Evolutionary conservation across 1,140 invertebrate species (phyloP).

Genomic region (Macrobrachium nipponense): DNA sequence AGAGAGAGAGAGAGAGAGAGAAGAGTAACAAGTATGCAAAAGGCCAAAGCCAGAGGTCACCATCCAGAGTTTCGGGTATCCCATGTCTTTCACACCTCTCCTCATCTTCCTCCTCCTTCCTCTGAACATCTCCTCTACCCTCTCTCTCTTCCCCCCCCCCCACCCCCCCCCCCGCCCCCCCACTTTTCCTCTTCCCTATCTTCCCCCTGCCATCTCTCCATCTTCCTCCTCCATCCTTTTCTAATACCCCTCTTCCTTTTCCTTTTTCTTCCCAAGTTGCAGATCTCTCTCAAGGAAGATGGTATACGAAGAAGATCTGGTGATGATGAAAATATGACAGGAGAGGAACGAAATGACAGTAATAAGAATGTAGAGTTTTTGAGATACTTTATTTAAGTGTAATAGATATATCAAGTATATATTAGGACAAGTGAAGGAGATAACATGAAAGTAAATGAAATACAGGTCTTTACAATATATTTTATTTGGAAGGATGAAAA

Average conservation of each 20-base stretch:
- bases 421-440: too few relatives aligned
- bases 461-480: too few relatives aligned
- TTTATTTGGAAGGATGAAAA: too few relatives aligned
- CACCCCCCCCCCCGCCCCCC: neutral
- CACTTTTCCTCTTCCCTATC: neutral
- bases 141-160: neutral
- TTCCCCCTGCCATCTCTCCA: neutral
- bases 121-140: neutral
- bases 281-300: too few relatives aligned
- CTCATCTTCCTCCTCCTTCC: neutral
- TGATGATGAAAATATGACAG: too few relatives aligned
- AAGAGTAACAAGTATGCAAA: conserved; percentile 12
- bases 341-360: too few relatives aligned
- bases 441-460: too few relatives aligned
- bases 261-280: too few relatives aligned
- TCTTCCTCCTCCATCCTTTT: neutral
- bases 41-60: conserved; percentile 11
- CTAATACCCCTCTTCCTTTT: neutral
- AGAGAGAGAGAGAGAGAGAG: conserved; percentile 11
- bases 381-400: too few relatives aligned
- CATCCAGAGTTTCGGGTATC: conserved; percentile 6
- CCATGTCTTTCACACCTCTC: neutral
- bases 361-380: too few relatives aligned
- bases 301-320: too few relatives aligned
- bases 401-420: too few relatives aligned